A percentile compares a stretch with the other conserved stretches of the same genome.
phyloP scores from a whole-genome alignment of 1,140 invertebrate genomes.

The Diuraphis noxia region DNA sequence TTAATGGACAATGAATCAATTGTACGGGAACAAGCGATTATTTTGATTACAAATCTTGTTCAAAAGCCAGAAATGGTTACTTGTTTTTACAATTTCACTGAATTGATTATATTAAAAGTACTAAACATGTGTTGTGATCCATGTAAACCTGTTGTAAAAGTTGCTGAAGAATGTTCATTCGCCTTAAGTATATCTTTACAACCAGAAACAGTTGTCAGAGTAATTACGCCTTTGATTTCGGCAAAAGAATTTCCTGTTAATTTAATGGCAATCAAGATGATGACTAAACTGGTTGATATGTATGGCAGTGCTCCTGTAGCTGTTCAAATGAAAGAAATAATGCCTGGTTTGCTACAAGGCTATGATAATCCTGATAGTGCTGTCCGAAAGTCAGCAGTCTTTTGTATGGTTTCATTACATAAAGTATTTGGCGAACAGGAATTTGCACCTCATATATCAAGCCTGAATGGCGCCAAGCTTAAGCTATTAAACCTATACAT shows the following conservation, averaged over 20 bases:
- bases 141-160: slow-evolving; percentile 72
- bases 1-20: slow-evolving; percentile 50
- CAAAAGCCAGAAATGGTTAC: slow-evolving; percentile 73
- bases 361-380: slow-evolving; percentile 86
- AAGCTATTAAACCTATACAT: slow-evolving; percentile 77
- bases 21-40: slow-evolving; percentile 66
- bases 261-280: slow-evolving; percentile 89
- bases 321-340: slow-evolving; percentile 75
- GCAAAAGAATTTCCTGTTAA: slow-evolving; percentile 84
- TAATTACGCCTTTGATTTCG: slow-evolving; percentile 79
- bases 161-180: slow-evolving; percentile 58
- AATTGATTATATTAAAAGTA: slow-evolving; percentile 84
- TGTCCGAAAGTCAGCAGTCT: slow-evolving; percentile 90
- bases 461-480: slow-evolving; percentile 82
- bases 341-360: slow-evolving; percentile 86
- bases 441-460: slow-evolving; percentile 76
- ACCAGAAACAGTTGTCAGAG: slow-evolving; percentile 64
- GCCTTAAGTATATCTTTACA: slow-evolving; percentile 55
- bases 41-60: slow-evolving; percentile 79
- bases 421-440: slow-evolving; percentile 76
- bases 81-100: slow-evolving; percentile 82
- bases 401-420: slow-evolving; percentile 92
- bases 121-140: slow-evolving; percentile 79
- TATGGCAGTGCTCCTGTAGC: slow-evolving; percentile 71
- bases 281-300: slow-evolving; percentile 75